These are phyloP conservation scores for Atherinomorus stipes DNA, from an alignment of 2,113 vertebrate species.

Conservation along the genomic window DNA sequence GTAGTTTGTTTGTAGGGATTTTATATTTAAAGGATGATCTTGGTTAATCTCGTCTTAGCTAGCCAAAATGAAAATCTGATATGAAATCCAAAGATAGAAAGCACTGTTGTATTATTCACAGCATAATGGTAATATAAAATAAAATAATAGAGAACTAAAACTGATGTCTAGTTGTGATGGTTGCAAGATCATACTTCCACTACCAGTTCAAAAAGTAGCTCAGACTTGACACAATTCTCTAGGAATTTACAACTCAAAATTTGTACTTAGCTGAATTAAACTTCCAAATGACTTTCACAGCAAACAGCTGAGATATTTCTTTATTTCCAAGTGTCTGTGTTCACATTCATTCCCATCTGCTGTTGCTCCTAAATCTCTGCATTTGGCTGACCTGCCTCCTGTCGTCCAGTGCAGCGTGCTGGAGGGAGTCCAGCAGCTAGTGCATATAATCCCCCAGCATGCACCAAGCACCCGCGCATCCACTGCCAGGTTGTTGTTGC, in stretches of 20 bases:
- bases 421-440: conserved; percentile 67
- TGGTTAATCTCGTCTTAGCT: no score
- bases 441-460: conserved; percentile 77
- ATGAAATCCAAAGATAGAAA: no score
- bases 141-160: no score
- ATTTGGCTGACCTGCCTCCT: conserved; percentile 75
- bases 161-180: no score
- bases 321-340: conserved; percentile 36
- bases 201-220: not conserved
- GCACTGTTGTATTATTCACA: no score
- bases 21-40: no score
- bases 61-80: no score
- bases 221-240: not conserved
- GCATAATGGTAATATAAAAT: no score
- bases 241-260: not conserved
- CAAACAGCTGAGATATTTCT: conserved; percentile 14
- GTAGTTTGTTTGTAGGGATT: no score
- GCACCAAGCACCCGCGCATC: conserved; percentile 35
- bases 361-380: conserved; percentile 65
- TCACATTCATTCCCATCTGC: conserved; percentile 70
- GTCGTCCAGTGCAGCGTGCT: conserved; percentile 63
- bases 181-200: no score
- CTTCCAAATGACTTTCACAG: not conserved
- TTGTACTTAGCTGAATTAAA: not conserved
- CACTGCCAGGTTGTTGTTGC: conserved; percentile 65